Evolutionary conservation across 2,113 vertebrate genomes (phyloP).

Genomic region (Silurus asotus): DNA sequence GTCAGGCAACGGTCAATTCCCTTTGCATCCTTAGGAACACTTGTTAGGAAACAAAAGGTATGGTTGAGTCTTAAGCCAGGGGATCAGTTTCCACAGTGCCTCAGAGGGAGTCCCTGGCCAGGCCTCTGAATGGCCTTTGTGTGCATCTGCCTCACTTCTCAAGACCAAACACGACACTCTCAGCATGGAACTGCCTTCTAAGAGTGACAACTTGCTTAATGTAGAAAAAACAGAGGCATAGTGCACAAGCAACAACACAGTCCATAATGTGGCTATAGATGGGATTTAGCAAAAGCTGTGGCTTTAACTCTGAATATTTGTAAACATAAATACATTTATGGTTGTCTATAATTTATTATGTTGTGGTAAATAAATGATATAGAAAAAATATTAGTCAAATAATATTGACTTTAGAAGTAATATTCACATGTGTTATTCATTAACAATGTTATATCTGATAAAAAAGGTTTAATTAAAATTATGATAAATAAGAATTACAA

Average conservation of each 20-base stretch:
- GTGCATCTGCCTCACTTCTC: conserved; percentile 70
- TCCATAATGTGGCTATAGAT: not conserved
- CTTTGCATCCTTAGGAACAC: conserved; percentile 34
- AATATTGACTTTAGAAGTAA: no score
- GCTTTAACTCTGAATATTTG: not conserved
- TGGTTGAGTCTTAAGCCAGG: conserved; percentile 62
- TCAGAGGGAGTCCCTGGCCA: conserved; percentile 67
- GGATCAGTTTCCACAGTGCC: conserved; percentile 71
- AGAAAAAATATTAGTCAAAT: not conserved
- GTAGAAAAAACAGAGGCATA: conserved; percentile 32
- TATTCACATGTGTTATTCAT: not conserved
- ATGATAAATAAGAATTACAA: not conserved
- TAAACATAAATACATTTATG: not conserved
- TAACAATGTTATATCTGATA: not conserved
- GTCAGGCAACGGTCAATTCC: conserved; percentile 34
- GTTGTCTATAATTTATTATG: not conserved
- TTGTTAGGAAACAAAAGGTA: conserved; percentile 64
- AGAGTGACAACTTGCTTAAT: conserved; percentile 61
- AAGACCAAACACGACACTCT: conserved; percentile 67
- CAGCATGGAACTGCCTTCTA: conserved; percentile 47
- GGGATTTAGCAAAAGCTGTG: not conserved
- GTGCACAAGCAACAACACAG: not conserved
- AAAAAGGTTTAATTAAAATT: not conserved
- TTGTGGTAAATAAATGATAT: not conserved
- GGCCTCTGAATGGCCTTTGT: conserved; percentile 65